A percentile compares a stretch with the other conserved stretches of the same genome.
These are phyloP conservation scores for Odiellus spinosus DNA, from an alignment of 2,888 invertebrate genomes.

Conservation along the genomic window DNA sequence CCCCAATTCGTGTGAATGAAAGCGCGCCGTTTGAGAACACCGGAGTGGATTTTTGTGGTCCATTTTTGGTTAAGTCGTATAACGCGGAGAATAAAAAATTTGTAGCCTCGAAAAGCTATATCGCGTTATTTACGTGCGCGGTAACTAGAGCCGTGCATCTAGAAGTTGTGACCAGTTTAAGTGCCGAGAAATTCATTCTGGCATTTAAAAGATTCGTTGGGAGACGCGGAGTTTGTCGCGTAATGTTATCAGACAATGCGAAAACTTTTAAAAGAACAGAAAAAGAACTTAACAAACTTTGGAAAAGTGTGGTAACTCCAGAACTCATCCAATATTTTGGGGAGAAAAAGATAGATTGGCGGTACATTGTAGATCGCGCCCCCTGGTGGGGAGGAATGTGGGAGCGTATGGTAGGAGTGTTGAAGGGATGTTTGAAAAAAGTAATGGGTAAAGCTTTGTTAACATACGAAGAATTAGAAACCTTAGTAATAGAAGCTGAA, in stretches of 20 bases:
- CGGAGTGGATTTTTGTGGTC: constrained; percentile 23
- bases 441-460: constrained; percentile 28
- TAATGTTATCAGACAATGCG: constrained; percentile 25
- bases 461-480: constrained; percentile 25
- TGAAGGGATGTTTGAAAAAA: constrained; percentile 12
- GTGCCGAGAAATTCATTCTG: constrained; percentile 21
- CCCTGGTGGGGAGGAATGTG: constrained; percentile 34
- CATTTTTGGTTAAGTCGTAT: no score
- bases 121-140: constrained; percentile 28
- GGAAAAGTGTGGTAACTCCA: no score
- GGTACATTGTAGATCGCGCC: constrained; percentile 23
- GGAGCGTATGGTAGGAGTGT: constrained; percentile 25
- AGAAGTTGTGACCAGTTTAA: constrained; percentile 10
- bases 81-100: no score
- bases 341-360: constrained; percentile 10
- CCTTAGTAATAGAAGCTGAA: constrained; percentile 19
- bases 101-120: no score
- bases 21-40: constrained; percentile 17
- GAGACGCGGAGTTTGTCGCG: no score
- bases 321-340: constrained; percentile 13
- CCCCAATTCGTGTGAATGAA: no score
- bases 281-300: constrained; percentile 22
- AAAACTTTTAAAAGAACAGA: constrained; percentile 27
- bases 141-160: constrained; percentile 28
- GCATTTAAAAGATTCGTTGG: no score